Evolutionary conservation across 2,888 invertebrate genomes (phyloP).

Genomic region (Cenopis cana): DNA sequence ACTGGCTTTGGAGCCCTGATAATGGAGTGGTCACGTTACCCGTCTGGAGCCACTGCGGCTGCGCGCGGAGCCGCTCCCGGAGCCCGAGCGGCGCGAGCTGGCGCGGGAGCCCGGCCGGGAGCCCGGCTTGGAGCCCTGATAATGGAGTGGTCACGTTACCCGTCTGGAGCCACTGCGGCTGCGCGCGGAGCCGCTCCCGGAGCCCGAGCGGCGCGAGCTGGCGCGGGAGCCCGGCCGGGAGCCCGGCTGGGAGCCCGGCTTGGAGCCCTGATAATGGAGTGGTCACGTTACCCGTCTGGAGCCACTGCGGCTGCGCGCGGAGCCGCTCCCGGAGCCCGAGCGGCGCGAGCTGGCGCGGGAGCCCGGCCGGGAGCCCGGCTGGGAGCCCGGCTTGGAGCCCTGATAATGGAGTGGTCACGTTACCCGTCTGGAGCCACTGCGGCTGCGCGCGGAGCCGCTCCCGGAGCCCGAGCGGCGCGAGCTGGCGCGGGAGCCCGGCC

Average conservation of each 20-base stretch:
- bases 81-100: constrained; percentile 64
- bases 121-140: too few species aligned
- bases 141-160: constrained; percentile 51
- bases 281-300: constrained; percentile 30
- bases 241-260: constrained; percentile 66
- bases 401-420: constrained; percentile 57
- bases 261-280: constrained; percentile 68
- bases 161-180: too few species aligned
- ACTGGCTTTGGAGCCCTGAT: too few species aligned
- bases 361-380: constrained; percentile 66
- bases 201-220: constrained; percentile 67
- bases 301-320: too few species aligned
- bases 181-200: constrained; percentile 47
- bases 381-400: constrained; percentile 66
- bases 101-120: constrained; percentile 66
- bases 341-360: constrained; percentile 68
- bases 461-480: constrained; percentile 66
- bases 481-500: constrained; percentile 66
- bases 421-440: too few species aligned
- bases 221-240: constrained; percentile 68
- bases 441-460: too few species aligned
- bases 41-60: too few species aligned
- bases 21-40: too few species aligned
- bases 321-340: constrained; percentile 58
- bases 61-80: constrained; percentile 47